phyloP scores from a whole-genome alignment of 2,888 invertebrate genomes.

The Amorpha juglandis region DNA sequence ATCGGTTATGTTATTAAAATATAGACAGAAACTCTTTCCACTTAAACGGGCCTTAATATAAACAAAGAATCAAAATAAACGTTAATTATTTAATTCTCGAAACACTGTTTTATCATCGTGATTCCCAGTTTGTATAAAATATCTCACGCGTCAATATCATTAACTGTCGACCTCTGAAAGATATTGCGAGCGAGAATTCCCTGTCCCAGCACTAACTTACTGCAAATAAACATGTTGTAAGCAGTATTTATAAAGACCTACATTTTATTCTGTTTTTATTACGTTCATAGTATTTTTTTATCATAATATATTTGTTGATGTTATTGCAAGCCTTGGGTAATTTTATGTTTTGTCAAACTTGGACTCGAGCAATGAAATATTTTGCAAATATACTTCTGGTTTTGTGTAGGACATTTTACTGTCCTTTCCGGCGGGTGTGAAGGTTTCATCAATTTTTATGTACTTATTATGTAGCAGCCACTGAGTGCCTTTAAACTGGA shows the following conservation, averaged over 20 bases:
- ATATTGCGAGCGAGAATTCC: constrained; percentile 10
- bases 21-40: too few species aligned
- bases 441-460: neutral
- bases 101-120: too few species aligned
- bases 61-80: neutral
- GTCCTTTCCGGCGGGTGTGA: neutral
- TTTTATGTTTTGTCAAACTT: neutral
- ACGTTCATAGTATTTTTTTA: neutral
- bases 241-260: neutral
- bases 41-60: too few species aligned
- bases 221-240: neutral
- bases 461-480: neutral
- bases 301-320: neutral
- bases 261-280: neutral
- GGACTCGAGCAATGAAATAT: neutral
- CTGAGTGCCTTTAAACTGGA: neutral
- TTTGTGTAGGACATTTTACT: neutral
- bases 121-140: too few species aligned
- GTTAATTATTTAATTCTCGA: too few species aligned
- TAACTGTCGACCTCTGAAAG: constrained; percentile 9
- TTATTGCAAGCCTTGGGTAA: neutral
- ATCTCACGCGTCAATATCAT: neutral
- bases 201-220: neutral
- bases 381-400: neutral
- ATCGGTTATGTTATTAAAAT: too few species aligned